These are phyloP conservation scores for Meleagris gallopavo DNA, from an alignment of 2,113 vertebrate species.

Conservation along the genomic window DNA sequence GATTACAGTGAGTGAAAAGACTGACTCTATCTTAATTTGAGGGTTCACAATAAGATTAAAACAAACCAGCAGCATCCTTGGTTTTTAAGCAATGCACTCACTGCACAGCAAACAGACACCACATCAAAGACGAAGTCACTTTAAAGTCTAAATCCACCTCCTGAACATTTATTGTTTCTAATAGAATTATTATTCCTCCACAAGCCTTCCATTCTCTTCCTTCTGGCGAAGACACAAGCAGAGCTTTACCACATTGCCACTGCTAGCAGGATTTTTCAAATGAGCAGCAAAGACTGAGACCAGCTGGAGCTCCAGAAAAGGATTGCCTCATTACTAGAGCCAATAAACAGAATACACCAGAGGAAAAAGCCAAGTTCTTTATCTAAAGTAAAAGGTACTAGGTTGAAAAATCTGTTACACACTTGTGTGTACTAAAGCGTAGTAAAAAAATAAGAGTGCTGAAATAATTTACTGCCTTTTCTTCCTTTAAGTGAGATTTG, in stretches of 20 bases:
- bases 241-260: background rate
- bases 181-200: background rate
- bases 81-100: background rate
- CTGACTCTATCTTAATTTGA: background rate
- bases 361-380: background rate
- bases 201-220: background rate
- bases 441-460: background rate
- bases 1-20: constrained; percentile 4
- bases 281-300: background rate
- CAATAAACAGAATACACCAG: background rate
- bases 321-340: background rate
- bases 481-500: background rate
- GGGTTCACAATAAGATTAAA: constrained; percentile 28
- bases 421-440: background rate
- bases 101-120: background rate
- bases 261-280: constrained; percentile 14
- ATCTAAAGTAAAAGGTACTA: background rate
- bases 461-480: background rate
- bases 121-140: background rate
- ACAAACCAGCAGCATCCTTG: background rate
- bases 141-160: background rate
- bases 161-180: background rate
- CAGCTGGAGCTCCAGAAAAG: background rate
- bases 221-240: background rate
- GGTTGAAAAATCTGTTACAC: background rate